These are phyloP conservation scores for Hirundichthys speculiger DNA, from an alignment of 2,113 vertebrate genomes.

Conservation along the genomic window DNA sequence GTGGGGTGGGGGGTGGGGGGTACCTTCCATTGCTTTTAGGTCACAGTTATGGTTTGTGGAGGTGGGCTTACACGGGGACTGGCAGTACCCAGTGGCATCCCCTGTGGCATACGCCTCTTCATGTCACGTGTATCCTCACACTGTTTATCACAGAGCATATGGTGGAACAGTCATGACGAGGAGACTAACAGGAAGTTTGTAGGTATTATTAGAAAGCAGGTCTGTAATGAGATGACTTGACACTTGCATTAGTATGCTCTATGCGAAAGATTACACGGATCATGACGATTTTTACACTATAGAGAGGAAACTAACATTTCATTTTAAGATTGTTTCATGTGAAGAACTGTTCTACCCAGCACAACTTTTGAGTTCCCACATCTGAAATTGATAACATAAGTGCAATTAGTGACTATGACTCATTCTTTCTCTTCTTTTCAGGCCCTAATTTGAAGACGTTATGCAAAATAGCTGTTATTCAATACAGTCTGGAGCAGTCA, in stretches of 20 bases:
- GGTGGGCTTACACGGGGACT: slow-evolving; percentile 57
- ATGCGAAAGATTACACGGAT: background rate
- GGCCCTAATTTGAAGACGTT: slow-evolving; percentile 98
- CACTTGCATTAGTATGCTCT: background rate
- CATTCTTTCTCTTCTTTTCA: slow-evolving; percentile 68
- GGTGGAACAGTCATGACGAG: slow-evolving; percentile 39
- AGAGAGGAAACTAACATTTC: slow-evolving; percentile 10
- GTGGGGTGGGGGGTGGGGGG: too few relatives aligned
- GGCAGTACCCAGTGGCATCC: slow-evolving; percentile 55
- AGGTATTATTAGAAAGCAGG: slow-evolving; percentile 20
- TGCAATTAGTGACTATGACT: slow-evolving; percentile 46
- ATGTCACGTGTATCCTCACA: slow-evolving; percentile 37
- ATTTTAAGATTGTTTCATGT: slow-evolving; percentile 17
- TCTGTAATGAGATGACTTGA: slow-evolving; percentile 19
- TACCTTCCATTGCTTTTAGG: slow-evolving; percentile 40
- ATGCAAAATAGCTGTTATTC: slow-evolving; percentile 97
- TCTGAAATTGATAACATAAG: slow-evolving; percentile 27
- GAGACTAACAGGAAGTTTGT: slow-evolving; percentile 17
- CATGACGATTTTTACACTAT: slow-evolving; percentile 2
- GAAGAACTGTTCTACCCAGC: slow-evolving; percentile 12
- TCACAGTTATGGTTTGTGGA: slow-evolving; percentile 53
- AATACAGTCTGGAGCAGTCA: slow-evolving; percentile 96
- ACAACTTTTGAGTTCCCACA: slow-evolving; percentile 41
- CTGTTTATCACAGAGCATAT: slow-evolving; percentile 59
- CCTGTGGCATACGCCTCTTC: slow-evolving; percentile 49